Base-by-base conservation (phyloP, 2,888 invertebrate species). In the Aelia acuminata region DNA sequence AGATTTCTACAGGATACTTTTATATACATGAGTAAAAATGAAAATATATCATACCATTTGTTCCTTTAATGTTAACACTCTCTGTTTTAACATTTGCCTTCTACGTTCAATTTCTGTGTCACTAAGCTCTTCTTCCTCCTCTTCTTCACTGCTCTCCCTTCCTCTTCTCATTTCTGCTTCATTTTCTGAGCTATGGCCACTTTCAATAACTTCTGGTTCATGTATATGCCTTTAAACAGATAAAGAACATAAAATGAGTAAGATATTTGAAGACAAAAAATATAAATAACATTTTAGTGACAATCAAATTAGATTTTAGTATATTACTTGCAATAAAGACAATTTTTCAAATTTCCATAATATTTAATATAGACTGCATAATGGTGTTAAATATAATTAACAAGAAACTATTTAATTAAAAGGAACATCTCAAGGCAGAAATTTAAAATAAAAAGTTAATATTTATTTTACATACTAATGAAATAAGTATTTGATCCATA, bases 61-160 rank as follows among this genome's bases (percentile, higher is more conserved):
- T 85, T 96, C 95, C 91, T 96, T 96, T 90, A 94, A 94, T 18
- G 94, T 94, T 84, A 96, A 91, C 91, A 96, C 95, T 90, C 95
- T 94, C 90, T 95, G 94, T 86, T 95, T 94, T 20, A 97, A 92
- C 89, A 94, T 93, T 53, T 95, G 94, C 89, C 98, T 94, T n/a
- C 97, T 94, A 90, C 94, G 94, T 92, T 98, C 98, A 91, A 97
- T 95, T 92, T 97, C 97, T 57, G 95, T 94, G 90, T 97, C 97
- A 90, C 97, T 97, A 2, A 97, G 92, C 90, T 97, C 97, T 90
- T 96, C 96, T 91, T 97, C 97, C 89, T 96, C 96, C 91, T 96
- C 96, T 75, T 94, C 94, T 89, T 91, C 91, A 0, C 94, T 94
- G 90, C 93, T 93, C 92, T 89, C 93, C 91, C 13, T 93, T 91